Base-by-base conservation (phyloP, 1,140 invertebrate genomes). In the Scaptomyza graminum region DNA sequence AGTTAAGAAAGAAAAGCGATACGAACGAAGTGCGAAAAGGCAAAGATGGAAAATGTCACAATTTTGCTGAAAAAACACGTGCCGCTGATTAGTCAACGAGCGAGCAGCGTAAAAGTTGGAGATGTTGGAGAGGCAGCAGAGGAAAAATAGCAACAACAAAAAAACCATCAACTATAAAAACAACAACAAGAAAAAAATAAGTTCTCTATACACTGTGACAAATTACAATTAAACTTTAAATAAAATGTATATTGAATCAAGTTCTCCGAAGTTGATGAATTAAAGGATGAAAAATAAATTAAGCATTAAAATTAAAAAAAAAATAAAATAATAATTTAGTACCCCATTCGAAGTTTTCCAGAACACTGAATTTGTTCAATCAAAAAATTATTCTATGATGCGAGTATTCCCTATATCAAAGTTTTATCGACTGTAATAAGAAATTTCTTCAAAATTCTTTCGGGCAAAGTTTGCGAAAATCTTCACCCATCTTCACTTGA, bases 1-100 rank as follows among this genome's bases (percentile, higher is more conserved):
- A 28, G 7, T 25, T 51, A 49, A 49, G 9, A 41, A 49, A 54
- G 46, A 65, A 70, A 65, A 43, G 52, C 51, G 55, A 74, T 73
- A 49, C 46, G 54, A 62, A 55, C 41, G 49, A 54, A 64, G 60
- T 61, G 66, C 31, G 60, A 61, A 55, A 60, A 70, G 61, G 64
- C 54, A 37, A 67, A 61, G 63, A 74, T 64, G 76, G 88, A 34
- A 87, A 88, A 83, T 88, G 83, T 83, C 83, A 83, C 68, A 76
- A 79, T 88, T 76, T 79, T 87, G 83, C 79, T 76, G 65, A 76
- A 83, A 76, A 52, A 88, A 87, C 83, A 87, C 83, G 83, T 87
- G 83, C 79, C 79, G 65, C 79, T 87, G 83, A 87, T 87, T 87
- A 87, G 81, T 75, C 66, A 69, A 67, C 49, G 49, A 50, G 57